Base-by-base conservation (phyloP, 2,113 vertebrate genomes). In the Periophthalmus modestus region DNA sequence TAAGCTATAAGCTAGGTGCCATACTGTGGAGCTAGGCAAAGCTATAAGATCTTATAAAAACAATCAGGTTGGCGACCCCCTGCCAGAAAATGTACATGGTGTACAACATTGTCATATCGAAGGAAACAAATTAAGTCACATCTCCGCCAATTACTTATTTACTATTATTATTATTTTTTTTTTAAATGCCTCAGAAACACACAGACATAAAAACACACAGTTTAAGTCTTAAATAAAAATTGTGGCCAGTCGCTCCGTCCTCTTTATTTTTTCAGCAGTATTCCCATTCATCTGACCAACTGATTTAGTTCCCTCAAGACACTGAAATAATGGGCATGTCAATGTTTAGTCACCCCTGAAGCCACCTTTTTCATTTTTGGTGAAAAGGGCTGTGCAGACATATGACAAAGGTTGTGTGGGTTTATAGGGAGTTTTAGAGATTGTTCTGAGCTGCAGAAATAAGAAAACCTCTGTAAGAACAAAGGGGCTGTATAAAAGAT, bases 251-350 rank as follows among this genome's bases (percentile, higher is more conserved):
- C 10, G 39, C 39, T 43, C 52, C 7, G 10, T 55, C 6, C 52
- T 7, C 18, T 54, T 19, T 54, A 6, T 55, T 7, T 36, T 63
- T 71, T 65, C 71, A 43, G 67, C 72, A 48, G 65, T 18, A 0
- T 28, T n/a, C 10, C 63, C 63, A 82, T 90, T 90, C 72, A 87
- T 58, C 28, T 58, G 79, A 66, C 74, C 65, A 79, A 3, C 34
- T 85, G 77, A 78, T 89, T 89, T 78, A 81, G 77, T 76, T 70
- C 58, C 66, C 79, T 80, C 57, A 5, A 69, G 43, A 21, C 28
- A 34, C 34, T 2, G 5, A 66, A 75, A 88, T 79, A 88, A 90
- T 86, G 73, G 83, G 62, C 24, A 14, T 68, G 10, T 24, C 57
- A 68, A 71, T 85, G 82, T 71, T 72, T 39, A 61, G 52, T 39